phyloP scores from a whole-genome alignment of 1,140 invertebrate genomes.

The Adelges cooleyi region DNA sequence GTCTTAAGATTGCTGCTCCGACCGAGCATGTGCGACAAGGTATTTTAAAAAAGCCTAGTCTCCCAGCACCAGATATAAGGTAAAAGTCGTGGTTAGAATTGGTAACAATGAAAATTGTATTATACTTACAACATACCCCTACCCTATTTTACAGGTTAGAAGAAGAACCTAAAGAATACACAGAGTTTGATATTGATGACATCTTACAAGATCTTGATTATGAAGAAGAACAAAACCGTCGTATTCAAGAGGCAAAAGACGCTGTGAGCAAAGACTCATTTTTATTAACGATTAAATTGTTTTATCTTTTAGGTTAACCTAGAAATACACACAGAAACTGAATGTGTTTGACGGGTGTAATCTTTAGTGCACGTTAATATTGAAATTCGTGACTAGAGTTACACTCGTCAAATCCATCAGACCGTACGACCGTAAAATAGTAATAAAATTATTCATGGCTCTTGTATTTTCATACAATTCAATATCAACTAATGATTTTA shows the following conservation, averaged over 20 bases:
- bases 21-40: not conserved
- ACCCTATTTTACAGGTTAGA: not conserved
- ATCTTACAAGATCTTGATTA: slow-evolving; percentile 29
- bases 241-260: slow-evolving; percentile 51
- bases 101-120: no score
- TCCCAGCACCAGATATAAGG: not conserved
- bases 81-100: not conserved
- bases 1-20: not conserved
- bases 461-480: not conserved
- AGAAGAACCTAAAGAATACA: slow-evolving; percentile 15
- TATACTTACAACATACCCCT: no score
- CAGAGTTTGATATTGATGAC: slow-evolving; percentile 26
- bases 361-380: slow-evolving; percentile 37
- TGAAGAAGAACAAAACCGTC: slow-evolving; percentile 37
- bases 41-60: slow-evolving; percentile 20
- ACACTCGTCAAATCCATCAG: slow-evolving; percentile 38
- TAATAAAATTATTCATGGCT: not conserved
- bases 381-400: slow-evolving; percentile 40
- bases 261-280: slow-evolving; percentile 33
- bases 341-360: slow-evolving; percentile 33
- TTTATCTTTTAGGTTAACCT: not conserved
- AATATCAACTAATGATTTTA: slow-evolving; percentile 10
- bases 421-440: not conserved
- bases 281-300: no score
- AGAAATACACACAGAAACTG: not conserved